These are phyloP conservation scores for Pogonomyrmex barbatus DNA, from an alignment of 1,140 invertebrate genomes.

Conservation along the genomic window DNA sequence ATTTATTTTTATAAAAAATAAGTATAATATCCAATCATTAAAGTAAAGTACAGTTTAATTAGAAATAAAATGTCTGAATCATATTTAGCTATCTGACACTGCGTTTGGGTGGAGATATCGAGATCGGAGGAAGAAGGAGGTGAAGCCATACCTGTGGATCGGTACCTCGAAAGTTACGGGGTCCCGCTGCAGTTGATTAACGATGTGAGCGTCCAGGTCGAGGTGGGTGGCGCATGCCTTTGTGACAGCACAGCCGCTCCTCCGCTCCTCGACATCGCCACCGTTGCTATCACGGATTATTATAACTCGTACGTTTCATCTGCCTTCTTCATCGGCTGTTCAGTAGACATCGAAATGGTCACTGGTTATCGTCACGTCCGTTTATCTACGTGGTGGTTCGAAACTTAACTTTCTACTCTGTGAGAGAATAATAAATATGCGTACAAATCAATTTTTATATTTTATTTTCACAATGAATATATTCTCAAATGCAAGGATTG, in stretches of 20 bases:
- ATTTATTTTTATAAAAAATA: neutral
- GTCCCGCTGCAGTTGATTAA: constrained; percentile 86
- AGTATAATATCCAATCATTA: neutral
- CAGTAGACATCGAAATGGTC: constrained; percentile 65
- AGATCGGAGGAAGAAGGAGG: constrained; percentile 66
- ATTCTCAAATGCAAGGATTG: neutral
- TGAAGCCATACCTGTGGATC: constrained; percentile 80
- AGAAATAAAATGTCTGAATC: constrained; percentile 41
- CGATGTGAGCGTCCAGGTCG: constrained; percentile 84
- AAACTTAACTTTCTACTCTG: constrained; percentile 28
- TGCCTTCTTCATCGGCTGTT: constrained; percentile 66
- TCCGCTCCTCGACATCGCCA: constrained; percentile 79
- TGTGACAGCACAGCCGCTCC: constrained; percentile 85
- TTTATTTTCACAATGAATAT: neutral
- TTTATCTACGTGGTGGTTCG: constrained; percentile 60
- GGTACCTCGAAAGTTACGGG: constrained; percentile 81
- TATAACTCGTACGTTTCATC: constrained; percentile 78
- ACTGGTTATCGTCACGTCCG: constrained; percentile 72
- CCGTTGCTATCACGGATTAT: constrained; percentile 77
- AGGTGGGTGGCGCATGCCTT: constrained; percentile 87
- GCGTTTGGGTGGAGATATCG: constrained; percentile 68
- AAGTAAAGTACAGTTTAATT: constrained; percentile 16
- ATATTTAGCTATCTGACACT: constrained; percentile 67
- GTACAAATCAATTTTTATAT: neutral
- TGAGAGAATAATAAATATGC: constrained; percentile 1